These are phyloP conservation scores for Tupaia chinensis DNA, from an alignment of 2,113 vertebrate species.

Conservation along the genomic window DNA sequence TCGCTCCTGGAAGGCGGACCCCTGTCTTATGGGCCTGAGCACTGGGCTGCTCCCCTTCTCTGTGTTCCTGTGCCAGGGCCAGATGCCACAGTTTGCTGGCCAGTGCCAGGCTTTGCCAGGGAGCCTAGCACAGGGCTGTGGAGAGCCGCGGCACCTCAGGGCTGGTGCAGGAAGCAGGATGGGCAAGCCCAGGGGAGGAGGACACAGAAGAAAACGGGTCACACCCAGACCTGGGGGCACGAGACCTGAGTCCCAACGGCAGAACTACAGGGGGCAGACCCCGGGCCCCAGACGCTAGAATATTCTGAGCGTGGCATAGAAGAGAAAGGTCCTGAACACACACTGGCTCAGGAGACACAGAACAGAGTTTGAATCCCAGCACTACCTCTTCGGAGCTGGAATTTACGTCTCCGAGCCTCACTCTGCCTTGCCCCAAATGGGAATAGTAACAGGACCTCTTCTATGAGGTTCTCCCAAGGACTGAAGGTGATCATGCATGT, in stretches of 20 bases:
- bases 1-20: background rate
- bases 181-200: background rate
- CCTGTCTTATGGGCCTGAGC: background rate
- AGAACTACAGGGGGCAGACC: too few species aligned
- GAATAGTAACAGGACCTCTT: background rate
- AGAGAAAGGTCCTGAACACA: background rate
- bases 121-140: background rate
- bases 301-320: background rate
- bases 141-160: background rate
- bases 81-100: background rate
- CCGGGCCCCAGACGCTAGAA: background rate
- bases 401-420: background rate
- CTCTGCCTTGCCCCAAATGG: background rate
- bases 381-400: background rate
- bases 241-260: background rate
- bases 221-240: background rate
- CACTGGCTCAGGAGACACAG: background rate
- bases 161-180: background rate
- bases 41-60: background rate
- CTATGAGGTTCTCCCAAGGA: background rate
- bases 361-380: background rate
- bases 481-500: too few species aligned
- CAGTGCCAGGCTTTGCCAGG: background rate
- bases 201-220: background rate
- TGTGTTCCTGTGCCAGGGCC: background rate